phyloP scores from a whole-genome alignment of 35 echinoderm and acorn worm species.

The Heliocidaris erythrogramma region DNA sequence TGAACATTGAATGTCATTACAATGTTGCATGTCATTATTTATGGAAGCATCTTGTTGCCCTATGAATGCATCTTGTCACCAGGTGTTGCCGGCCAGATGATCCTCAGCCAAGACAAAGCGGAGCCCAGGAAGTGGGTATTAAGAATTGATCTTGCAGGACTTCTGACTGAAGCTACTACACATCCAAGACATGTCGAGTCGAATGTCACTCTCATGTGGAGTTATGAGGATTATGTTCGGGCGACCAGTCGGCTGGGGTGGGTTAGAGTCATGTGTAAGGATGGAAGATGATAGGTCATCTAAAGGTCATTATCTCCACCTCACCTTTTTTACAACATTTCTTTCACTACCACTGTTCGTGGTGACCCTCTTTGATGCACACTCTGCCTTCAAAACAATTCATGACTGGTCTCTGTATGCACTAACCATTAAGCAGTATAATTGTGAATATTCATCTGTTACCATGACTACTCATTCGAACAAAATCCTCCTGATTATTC shows the following conservation, averaged over 20 bases:
- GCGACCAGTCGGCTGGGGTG: neutral
- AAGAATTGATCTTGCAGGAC: neutral
- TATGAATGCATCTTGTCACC: neutral
- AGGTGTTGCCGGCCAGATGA: neutral
- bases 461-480: too few relatives aligned
- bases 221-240: neutral
- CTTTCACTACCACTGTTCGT: neutral
- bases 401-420: too few relatives aligned
- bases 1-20: too few relatives aligned
- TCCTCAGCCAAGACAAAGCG: neutral
- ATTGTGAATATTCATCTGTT: too few relatives aligned
- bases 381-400: too few relatives aligned
- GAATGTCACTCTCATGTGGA: neutral
- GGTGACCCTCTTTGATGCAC: too few relatives aligned
- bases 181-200: neutral
- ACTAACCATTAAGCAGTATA: too few relatives aligned
- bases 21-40: neutral
- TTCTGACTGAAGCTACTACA: neutral
- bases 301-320: neutral
- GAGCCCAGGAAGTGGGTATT: neutral
- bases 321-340: neutral
- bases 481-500: too few relatives aligned
- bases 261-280: neutral
- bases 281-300: neutral
- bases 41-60: neutral